A percentile compares a stretch with the other conserved stretches of the same genome.
These are phyloP conservation scores for Arizona elegans DNA, from an alignment of 2,113 vertebrate species.

Conservation along the genomic window DNA sequence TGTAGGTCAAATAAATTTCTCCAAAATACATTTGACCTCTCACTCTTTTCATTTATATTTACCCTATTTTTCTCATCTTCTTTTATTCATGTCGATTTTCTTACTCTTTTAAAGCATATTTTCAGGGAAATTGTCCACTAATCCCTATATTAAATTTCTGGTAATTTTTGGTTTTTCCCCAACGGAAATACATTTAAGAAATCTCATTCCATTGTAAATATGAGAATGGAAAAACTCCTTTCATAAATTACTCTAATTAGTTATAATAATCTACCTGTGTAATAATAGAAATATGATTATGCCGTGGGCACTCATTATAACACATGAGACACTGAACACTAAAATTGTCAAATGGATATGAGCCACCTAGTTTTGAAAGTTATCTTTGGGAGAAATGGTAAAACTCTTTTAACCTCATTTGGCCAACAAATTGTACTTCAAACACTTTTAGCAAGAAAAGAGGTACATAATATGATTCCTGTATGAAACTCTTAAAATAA, in stretches of 20 bases:
- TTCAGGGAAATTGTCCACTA: neutral
- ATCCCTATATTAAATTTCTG: neutral
- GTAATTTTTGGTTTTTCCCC: neutral
- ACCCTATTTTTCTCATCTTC: neutral
- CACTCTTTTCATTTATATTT: neutral
- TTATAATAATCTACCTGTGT: conserved; percentile 4
- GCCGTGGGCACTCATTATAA: neutral
- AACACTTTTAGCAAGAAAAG: neutral
- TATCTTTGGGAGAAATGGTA: rapidly evolving
- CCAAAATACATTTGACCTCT: neutral
- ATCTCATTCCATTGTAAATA: neutral
- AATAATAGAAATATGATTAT: neutral
- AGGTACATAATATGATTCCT: neutral
- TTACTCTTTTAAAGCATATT: neutral
- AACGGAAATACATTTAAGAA: neutral
- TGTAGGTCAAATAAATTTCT: neutral
- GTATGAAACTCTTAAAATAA: neutral
- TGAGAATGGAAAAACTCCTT: neutral
- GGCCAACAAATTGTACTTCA: neutral
- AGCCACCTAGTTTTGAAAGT: neutral
- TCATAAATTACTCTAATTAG: neutral
- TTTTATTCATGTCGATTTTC: neutral
- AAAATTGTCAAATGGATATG: neutral
- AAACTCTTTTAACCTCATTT: rapidly evolving
- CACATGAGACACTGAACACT: neutral